phyloP scores from a whole-genome alignment of 1,140 invertebrate genomes.

The Asobara japonica region DNA sequence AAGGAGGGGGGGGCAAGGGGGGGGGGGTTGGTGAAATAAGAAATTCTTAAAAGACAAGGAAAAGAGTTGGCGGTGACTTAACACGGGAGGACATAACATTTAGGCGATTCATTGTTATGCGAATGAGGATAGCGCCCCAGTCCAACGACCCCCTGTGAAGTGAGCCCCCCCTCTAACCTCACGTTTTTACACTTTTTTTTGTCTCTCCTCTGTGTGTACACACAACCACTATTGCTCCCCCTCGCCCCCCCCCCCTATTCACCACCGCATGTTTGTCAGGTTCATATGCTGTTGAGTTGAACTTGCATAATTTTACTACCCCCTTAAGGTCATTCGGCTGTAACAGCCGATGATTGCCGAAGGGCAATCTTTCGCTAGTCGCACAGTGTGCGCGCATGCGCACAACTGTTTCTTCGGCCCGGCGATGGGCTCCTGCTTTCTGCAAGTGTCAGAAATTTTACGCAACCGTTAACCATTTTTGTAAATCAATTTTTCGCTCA shows the following conservation, averaged over 20 bases:
- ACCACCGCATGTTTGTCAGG: constrained; percentile 44
- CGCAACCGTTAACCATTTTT: too few relatives aligned
- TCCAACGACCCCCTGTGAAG: constrained; percentile 32
- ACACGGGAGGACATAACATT: constrained; percentile 38
- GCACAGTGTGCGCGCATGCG: too few relatives aligned
- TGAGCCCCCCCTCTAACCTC: constrained; percentile 1
- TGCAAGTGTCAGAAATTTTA: not conserved
- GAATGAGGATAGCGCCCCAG: constrained; percentile 34
- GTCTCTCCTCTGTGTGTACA: constrained; percentile 22
- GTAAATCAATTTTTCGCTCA: too few relatives aligned
- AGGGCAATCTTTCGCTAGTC: too few relatives aligned
- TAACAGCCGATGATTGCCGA: too few relatives aligned
- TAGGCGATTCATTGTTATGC: constrained; percentile 33
- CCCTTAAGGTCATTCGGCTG: too few relatives aligned
- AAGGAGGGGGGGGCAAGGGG: not conserved
- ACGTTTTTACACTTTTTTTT: constrained; percentile 14
- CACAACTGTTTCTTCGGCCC: too few relatives aligned
- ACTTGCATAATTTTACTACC: too few relatives aligned
- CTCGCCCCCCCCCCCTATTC: constrained; percentile 24
- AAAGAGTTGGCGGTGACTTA: constrained; percentile 36
- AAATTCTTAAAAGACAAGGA: constrained; percentile 26
- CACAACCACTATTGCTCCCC: constrained; percentile 12
- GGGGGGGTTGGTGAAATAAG: not conserved
- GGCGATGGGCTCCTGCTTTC: not conserved
- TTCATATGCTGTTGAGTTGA: constrained; percentile 61